These are phyloP conservation scores for Stenoptilia bipunctidactyla DNA, from an alignment of 2,888 invertebrate species.

Conservation along the genomic window DNA sequence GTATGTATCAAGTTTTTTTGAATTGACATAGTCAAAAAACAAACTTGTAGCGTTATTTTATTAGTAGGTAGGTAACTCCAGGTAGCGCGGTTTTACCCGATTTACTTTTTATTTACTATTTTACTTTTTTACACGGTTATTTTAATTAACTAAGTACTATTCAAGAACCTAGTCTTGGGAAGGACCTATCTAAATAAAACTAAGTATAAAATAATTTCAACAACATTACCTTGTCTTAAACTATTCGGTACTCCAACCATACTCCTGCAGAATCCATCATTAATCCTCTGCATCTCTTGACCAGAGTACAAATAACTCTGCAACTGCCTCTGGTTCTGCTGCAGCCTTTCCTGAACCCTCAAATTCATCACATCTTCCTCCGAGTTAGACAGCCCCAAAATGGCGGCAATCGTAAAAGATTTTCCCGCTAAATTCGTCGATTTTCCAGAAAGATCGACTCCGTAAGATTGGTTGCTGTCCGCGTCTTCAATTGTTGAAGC, in stretches of 20 bases:
- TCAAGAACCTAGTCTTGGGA: too few species aligned
- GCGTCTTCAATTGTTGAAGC: constrained; percentile 50
- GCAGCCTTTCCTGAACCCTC: constrained; percentile 63
- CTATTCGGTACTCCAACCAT: constrained; percentile 39
- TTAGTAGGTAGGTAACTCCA: too few species aligned
- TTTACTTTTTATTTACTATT: too few species aligned
- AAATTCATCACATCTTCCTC: constrained; percentile 67
- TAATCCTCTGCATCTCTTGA: constrained; percentile 48
- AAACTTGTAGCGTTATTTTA: too few species aligned
- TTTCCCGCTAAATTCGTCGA: constrained; percentile 68
- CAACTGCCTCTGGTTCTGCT: constrained; percentile 50
- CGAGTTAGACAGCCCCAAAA: constrained; percentile 78
- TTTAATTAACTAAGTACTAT: too few species aligned
- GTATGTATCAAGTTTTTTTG: too few species aligned
- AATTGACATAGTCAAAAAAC: too few species aligned
- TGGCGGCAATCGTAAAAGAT: constrained; percentile 91
- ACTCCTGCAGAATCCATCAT: constrained; percentile 47
- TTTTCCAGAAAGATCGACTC: constrained; percentile 57
- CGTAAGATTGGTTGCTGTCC: constrained; percentile 48
- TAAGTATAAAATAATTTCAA: too few species aligned
- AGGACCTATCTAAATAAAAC: too few species aligned
- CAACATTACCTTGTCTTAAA: constrained; percentile 42
- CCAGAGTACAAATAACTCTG: constrained; percentile 54
- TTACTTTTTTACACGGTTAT: too few species aligned
- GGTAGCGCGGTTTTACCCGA: too few species aligned